Conservation (phyloP, 53 echinoderm and acorn worm genomes). For the Apostichopus leukothele region DNA sequence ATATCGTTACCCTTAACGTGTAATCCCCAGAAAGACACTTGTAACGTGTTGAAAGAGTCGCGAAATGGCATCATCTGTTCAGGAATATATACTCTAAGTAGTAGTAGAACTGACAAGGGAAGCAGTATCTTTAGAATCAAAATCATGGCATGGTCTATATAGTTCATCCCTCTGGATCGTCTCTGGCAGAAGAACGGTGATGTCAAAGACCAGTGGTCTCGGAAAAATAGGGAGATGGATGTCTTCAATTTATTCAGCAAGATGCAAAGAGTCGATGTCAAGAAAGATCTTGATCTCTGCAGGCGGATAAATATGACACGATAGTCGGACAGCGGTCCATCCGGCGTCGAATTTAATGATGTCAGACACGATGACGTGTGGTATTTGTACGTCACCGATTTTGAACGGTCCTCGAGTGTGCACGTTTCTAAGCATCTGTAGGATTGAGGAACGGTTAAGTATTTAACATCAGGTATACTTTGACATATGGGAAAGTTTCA, state of each 20-base stretch:
- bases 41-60: not conserved
- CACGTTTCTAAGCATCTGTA: slow-evolving; percentile 33
- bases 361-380: not conserved
- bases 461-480: not conserved
- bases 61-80: not conserved
- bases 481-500: too few species aligned
- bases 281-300: not conserved
- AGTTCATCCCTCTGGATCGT: not conserved
- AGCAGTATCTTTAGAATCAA: not conserved
- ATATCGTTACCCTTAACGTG: not conserved
- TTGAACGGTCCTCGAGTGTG: not conserved
- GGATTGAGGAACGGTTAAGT: not conserved
- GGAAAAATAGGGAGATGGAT: not conserved
- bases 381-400: not conserved
- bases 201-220: not conserved
- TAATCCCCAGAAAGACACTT: not conserved
- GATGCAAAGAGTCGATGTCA: not conserved
- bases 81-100: not conserved
- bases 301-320: not conserved
- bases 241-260: not conserved
- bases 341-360: not conserved
- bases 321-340: not conserved
- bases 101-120: not conserved
- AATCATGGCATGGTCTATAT: not conserved
- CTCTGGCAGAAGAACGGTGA: not conserved